Evolutionary conservation across 2,888 invertebrate genomes (phyloP), one percentile per base, ranked within the genome.

Genomic region (Chymomyza procnemis): DNA sequence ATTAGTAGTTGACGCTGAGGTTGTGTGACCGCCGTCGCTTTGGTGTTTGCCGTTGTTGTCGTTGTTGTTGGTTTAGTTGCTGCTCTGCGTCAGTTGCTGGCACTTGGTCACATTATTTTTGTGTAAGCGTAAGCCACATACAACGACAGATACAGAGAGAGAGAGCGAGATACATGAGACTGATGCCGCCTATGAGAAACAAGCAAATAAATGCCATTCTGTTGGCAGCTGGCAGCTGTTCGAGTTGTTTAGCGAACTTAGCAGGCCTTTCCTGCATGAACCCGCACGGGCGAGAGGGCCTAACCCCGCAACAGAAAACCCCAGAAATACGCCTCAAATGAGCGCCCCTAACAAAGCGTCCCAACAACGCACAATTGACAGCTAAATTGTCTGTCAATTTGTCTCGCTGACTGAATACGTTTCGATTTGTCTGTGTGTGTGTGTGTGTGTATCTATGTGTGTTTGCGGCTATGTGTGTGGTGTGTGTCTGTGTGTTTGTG

Each of bases 351-450:
- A 61, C 57, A 34, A 41, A 50, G 60, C 68, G 59, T 64, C 34
- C 75, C 84, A 66, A 67, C 72, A 73, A 73, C 69, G 71, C 71
- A 77, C 87, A 79, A 83, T 82, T 87, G 83, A 85, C 87, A 85
- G 85, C 75, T 78, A 79, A 87, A 85, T 87, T 83, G 87, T 83
- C 78, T 87, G 83, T 82, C 87, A 83, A 87, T 83, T 83, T 83
- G 87, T 85, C 82, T 81, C 75, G 73, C 82, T 75, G 69, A 54
- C 85, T 77, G 85, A 76, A 74, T 74, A 69, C 70, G 78, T 78
- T 79, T 64, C 59, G 34, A 41, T 41, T 62, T 18, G 59, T n/a
- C 46, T 21, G 64, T 67, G 57, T 64, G 48, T 58, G 14, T 48
- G 21, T 60, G 18, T 52, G 55, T 62, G 60, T 41, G 48, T 57